phyloP scores from a whole-genome alignment of 2,113 vertebrate species.

The Raja brachyura region DNA sequence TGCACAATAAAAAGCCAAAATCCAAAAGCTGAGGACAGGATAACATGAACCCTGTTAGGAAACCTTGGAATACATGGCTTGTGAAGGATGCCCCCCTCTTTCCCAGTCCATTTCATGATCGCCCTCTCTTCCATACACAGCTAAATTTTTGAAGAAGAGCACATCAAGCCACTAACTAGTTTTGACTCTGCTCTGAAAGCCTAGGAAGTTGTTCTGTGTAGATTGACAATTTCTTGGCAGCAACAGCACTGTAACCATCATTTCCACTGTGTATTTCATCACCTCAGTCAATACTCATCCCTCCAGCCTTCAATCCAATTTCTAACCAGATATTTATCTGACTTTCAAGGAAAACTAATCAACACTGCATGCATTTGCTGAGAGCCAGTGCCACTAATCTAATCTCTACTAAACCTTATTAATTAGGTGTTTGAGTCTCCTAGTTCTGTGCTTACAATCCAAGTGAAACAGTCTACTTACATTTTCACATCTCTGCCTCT shows the following conservation, averaged over 20 bases:
- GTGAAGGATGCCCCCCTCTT: not conserved
- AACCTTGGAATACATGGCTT: too few relatives aligned
- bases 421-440: not conserved
- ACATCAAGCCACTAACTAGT: not conserved
- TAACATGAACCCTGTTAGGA: not conserved
- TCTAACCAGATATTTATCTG: conserved; percentile 31
- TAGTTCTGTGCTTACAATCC: not conserved
- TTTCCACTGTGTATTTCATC: not conserved
- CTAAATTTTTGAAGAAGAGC: not conserved
- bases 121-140: not conserved
- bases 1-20: not conserved
- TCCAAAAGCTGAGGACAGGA: not conserved
- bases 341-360: not conserved
- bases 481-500: not conserved
- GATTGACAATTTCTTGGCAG: not conserved
- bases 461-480: not conserved
- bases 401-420: not conserved
- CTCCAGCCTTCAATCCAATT: not conserved
- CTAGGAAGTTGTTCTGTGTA: not conserved
- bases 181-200: not conserved
- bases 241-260: not conserved
- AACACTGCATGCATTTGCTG: not conserved
- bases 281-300: conserved; percentile 17
- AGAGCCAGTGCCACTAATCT: not conserved
- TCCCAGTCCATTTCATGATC: not conserved